Evolutionary conservation across 2,888 invertebrate genomes (phyloP).

Genomic region (Drosophila robusta): DNA sequence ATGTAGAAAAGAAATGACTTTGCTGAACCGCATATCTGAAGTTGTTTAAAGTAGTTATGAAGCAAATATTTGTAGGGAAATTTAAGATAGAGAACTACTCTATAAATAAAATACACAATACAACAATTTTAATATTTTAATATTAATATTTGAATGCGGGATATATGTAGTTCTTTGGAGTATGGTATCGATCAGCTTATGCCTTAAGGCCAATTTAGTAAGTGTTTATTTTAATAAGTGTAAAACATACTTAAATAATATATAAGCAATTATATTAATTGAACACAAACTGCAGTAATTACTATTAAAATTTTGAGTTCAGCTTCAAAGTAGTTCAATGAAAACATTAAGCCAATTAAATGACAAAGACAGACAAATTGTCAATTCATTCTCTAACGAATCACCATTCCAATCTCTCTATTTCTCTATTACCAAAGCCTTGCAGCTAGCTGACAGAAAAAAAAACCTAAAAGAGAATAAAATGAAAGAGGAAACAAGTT

Average conservation of each 20-base stretch:
- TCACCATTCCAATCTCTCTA: slow-evolving; percentile 17
- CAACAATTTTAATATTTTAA: too few species aligned
- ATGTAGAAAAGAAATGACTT: background rate
- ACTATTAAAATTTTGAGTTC: too few species aligned
- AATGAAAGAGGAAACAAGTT: slow-evolving; percentile 21
- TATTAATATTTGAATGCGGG: too few species aligned
- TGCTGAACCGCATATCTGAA: background rate
- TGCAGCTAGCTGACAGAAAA: slow-evolving; percentile 11
- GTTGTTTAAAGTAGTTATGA: background rate
- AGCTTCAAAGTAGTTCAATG: slow-evolving; percentile 3
- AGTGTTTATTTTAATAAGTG: too few species aligned
- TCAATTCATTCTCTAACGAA: slow-evolving; percentile 34
- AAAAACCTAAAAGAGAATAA: background rate
- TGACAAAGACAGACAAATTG: slow-evolving; percentile 56
- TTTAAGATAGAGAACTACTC: background rate
- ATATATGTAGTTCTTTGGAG: too few species aligned
- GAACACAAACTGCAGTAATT: too few species aligned
- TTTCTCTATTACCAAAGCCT: slow-evolving; percentile 19
- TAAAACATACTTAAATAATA: too few species aligned
- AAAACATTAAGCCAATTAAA: slow-evolving; percentile 70
- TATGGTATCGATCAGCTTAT: too few species aligned
- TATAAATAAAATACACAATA: too few species aligned
- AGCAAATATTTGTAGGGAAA: background rate
- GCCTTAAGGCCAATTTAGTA: too few species aligned
- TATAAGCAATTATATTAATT: too few species aligned